phyloP scores from a whole-genome alignment of 1,140 invertebrate species.

The Batillaria attramentaria region DNA sequence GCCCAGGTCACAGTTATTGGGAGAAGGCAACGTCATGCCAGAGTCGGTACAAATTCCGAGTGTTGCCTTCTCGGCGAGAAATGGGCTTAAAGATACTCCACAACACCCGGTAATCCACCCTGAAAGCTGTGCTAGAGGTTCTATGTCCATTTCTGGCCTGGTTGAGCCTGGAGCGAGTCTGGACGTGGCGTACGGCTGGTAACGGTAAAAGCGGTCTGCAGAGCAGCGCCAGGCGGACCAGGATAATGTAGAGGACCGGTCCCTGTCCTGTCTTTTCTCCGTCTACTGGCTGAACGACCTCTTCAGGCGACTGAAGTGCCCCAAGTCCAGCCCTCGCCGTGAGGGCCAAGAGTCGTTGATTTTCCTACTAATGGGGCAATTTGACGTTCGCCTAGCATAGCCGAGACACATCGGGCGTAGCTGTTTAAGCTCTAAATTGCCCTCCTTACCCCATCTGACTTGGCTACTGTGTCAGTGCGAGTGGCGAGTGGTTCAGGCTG shows the following conservation, averaged over 20 bases:
- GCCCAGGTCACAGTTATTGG: no score
- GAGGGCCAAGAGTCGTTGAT: conserved; percentile 22
- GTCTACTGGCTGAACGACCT: neutral
- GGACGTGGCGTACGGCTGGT: no score
- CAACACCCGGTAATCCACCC: no score
- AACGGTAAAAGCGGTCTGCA: no score
- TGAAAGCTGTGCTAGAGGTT: no score
- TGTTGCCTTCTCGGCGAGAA: no score
- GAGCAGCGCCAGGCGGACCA: neutral
- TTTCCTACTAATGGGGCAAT: conserved; percentile 26
- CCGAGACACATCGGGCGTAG: neutral
- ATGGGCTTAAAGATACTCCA: no score
- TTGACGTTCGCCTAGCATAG: conserved; percentile 21
- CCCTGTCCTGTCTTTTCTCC: conserved; percentile 10
- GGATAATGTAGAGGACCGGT: neutral
- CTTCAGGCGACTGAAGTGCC: conserved; percentile 4
- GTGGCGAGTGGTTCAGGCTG: neutral
- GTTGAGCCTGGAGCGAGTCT: no score
- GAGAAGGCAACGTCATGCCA: no score
- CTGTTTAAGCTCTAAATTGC: conserved; percentile 14
- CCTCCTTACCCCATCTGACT: neutral
- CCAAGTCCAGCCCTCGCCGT: neutral
- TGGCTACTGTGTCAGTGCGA: conserved; percentile 19
- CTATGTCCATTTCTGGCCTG: no score
- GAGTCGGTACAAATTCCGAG: no score